These are phyloP conservation scores for chimpanzee (Pan troglodytes) DNA, from an alignment of 2,113 vertebrate species.

Conservation along the genomic window DNA sequence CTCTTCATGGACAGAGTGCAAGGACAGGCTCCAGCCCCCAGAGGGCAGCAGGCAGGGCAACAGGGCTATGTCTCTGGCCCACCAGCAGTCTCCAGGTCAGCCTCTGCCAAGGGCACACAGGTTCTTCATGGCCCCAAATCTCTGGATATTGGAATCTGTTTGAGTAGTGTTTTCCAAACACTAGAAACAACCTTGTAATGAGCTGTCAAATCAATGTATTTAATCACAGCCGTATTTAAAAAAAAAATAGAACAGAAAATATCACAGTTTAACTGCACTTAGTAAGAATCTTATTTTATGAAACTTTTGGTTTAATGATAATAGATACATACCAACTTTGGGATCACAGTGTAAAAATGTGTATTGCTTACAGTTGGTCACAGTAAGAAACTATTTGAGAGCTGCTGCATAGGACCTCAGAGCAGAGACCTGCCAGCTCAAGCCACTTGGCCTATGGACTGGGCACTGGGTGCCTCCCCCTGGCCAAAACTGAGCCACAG, in stretches of 20 bases:
- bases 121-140: not conserved
- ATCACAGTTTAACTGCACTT: not conserved
- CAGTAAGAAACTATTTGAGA: not conserved
- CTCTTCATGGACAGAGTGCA: not conserved
- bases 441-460: not conserved
- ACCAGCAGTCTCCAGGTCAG: not conserved
- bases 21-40: not conserved
- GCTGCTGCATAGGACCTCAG: not conserved
- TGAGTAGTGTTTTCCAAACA: conserved; percentile 1
- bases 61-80: not conserved
- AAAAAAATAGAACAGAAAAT: not conserved
- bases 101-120: not conserved
- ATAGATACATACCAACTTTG: not conserved
- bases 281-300: not conserved
- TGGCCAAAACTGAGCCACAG: not conserved
- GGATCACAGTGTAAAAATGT: not conserved
- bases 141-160: not conserved
- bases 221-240: not conserved
- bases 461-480: not conserved
- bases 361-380: not conserved
- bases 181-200: not conserved
- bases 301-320: not conserved
- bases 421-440: not conserved
- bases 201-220: not conserved
- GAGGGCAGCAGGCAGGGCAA: not conserved